Base-by-base conservation (phyloP, 2,113 vertebrate species). In the Solea senegalensis region DNA sequence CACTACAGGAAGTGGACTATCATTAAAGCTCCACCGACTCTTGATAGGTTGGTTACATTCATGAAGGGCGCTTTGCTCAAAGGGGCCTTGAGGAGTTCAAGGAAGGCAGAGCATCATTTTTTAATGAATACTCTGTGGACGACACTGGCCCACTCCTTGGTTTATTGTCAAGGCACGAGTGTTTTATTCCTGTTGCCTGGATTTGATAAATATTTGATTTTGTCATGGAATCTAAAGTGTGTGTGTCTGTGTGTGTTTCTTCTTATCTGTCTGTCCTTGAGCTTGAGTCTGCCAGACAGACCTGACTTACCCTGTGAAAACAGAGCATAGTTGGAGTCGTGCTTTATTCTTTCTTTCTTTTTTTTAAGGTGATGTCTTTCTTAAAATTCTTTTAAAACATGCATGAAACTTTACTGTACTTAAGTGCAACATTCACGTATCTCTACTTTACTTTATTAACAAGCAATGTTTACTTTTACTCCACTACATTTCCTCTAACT, bases 221-320 rank as follows among this genome's bases (percentile, higher is more conserved):
- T 69, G 69, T 82, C 55, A 75, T 40, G 68, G 51, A 64, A 59
- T 41, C 27, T 49, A 46, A 34, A n/a, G 56, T 65, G 46, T 68
- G 56, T 67, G 34, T 60, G 54, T 49, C 59, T 56, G 67, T 73
- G 65, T 66, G 28, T 63, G 69, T 83, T 69, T 76, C 7, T 59
- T 74, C 80, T 87, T 92, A 90, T 90, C 89, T 82, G 64, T 72
- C 68, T 76, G 89, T 81, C 89, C 90, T 92, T 92, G 89, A 88
- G 81, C 72, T 68, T 63, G 63, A 83, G 80, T 55, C 73, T 69
- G 72, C 44, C 58, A 85, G 74, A 87, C 74, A 86, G 76, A 86
- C 81, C 60, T 57, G 59, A 40, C 34, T 60, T 60, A 63, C 62
- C 69, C 76, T 72, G 76, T 41, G 78, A 85, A 90, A 21, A 81